These are phyloP conservation scores for Agrotis segetum DNA, from an alignment of 2,888 invertebrate genomes.

Conservation along the genomic window DNA sequence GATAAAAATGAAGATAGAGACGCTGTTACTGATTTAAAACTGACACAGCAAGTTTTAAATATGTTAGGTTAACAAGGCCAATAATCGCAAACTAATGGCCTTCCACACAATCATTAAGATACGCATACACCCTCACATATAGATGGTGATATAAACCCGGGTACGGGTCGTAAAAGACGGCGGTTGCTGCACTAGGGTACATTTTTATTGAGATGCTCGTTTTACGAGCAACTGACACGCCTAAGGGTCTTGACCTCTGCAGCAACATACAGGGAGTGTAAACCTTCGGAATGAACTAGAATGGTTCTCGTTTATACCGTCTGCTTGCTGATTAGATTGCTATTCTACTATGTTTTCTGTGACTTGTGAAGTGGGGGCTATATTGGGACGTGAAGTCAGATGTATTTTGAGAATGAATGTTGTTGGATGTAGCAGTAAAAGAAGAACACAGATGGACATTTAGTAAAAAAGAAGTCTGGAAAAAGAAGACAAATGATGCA, in stretches of 20 bases:
- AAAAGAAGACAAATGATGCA: no score
- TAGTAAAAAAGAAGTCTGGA: no score
- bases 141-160: constrained; percentile 75
- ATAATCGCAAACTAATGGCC: constrained; percentile 22
- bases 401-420: no score
- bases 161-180: constrained; percentile 81
- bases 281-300: constrained; percentile 55
- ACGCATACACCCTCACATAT: constrained; percentile 24
- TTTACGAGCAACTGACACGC: constrained; percentile 77
- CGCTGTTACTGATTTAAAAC: neutral
- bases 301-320: constrained; percentile 46
- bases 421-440: no score
- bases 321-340: constrained; percentile 43
- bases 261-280: constrained; percentile 72
- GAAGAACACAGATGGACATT: no score
- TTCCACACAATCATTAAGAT: constrained; percentile 38
- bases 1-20: neutral
- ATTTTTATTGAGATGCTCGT: constrained; percentile 83
- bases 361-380: constrained; percentile 27
- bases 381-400: constrained; percentile 52
- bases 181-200: constrained; percentile 75
- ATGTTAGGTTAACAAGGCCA: constrained; percentile 13
- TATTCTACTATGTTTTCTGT: constrained; percentile 24
- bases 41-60: neutral
- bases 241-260: constrained; percentile 82